Evolutionary conservation across 2,113 vertebrate genomes (phyloP).

Genomic region (Chaetodon auriga): DNA sequence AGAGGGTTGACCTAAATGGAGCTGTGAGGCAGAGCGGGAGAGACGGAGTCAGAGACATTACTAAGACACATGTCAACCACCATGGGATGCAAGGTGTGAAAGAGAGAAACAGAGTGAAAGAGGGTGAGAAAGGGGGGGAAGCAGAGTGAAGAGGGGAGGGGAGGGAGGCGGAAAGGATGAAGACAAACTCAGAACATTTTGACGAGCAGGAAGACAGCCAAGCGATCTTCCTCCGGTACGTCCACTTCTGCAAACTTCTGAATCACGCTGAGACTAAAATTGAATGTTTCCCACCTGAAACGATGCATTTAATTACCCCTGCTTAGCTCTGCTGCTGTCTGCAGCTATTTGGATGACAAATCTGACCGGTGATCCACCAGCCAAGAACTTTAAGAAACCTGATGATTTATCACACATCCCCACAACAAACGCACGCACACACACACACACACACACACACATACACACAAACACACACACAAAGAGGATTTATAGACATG

Average conservation of each 20-base stretch:
- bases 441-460: conserved; percentile 15
- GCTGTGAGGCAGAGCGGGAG: conserved; percentile 65
- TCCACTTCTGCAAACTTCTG: conserved; percentile 51
- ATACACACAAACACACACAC: conserved; percentile 19
- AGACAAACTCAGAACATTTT: conserved; percentile 27
- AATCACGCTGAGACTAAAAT: conserved; percentile 42
- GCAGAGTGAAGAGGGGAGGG: conserved; percentile 16
- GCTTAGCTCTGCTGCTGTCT: conserved; percentile 34
- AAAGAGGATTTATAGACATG: conserved; percentile 51
- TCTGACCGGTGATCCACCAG: neutral
- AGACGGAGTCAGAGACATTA: conserved; percentile 70
- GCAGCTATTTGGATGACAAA: conserved; percentile 23
- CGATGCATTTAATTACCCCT: conserved; percentile 45
- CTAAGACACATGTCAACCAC: conserved; percentile 73
- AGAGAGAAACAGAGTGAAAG: conserved; percentile 65
- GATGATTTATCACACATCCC: conserved; percentile 53
- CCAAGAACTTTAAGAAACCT: conserved; percentile 34
- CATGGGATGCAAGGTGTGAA: conserved; percentile 72
- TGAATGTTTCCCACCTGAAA: conserved; percentile 32
- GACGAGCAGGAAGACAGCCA: conserved; percentile 29
- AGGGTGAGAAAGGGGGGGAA: conserved; percentile 47
- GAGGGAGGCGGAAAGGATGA: conserved; percentile 14
- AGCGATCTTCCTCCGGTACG: conserved; percentile 22
- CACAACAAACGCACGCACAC: no score
- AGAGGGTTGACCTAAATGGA: conserved; percentile 73